Conservation (phyloP, 2,888 invertebrate genomes). For the Drosophila affinis region DNA sequence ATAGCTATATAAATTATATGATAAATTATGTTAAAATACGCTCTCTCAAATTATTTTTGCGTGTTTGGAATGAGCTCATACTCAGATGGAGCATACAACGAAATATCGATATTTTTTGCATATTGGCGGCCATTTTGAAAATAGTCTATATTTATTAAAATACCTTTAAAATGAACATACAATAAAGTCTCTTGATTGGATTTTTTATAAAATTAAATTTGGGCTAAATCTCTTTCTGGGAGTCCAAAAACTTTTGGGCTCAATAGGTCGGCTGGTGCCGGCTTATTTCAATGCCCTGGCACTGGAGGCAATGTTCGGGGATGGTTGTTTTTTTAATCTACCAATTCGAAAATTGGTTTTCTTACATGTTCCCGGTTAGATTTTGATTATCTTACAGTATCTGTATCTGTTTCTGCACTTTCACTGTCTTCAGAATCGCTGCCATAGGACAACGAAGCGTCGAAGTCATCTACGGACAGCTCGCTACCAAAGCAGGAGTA, state of each 20-base stretch:
- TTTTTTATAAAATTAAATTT: no score
- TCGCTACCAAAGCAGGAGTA: conserved; percentile 40
- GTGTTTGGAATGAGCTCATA: no score
- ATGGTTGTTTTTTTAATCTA: no score
- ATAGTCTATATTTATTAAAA: no score
- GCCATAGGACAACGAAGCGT: conserved; percentile 5
- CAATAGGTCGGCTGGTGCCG: neutral
- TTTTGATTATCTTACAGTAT: neutral
- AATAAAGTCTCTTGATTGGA: no score
- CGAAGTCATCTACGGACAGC: neutral
- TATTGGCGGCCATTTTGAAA: no score
- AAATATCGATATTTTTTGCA: no score
- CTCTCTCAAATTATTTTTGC: no score
- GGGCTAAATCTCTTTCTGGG: conserved; percentile 18
- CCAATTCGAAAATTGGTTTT: neutral
- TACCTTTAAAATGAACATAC: no score
- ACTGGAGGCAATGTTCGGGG: neutral
- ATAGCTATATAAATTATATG: no score
- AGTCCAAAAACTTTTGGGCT: conserved; percentile 38
- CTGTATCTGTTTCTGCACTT: neutral
- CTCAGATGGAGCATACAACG: no score
- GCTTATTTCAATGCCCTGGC: conserved; percentile 10
- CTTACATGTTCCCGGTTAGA: neutral
- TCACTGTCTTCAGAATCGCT: conserved; percentile 1
- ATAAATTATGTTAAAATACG: no score